Evolutionary conservation across 2,888 invertebrate genomes (phyloP).

Genomic region (Hyalella azteca): DNA sequence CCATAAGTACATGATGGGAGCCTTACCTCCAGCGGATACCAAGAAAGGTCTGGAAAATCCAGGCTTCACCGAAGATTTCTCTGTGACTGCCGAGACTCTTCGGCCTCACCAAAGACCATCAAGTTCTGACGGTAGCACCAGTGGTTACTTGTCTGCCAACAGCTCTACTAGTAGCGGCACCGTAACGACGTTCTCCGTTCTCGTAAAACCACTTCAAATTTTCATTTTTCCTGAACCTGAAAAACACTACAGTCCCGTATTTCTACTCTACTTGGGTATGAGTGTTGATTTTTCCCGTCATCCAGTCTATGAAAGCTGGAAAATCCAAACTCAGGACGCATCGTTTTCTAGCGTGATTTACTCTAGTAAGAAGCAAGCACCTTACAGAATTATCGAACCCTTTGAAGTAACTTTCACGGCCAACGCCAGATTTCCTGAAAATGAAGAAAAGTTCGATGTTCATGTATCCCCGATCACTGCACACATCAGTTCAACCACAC

Average conservation of each 20-base stretch:
- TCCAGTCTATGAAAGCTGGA: constrained; percentile 54
- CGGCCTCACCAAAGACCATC: constrained; percentile 64
- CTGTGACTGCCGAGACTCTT: constrained; percentile 60
- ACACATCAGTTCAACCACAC: constrained; percentile 75
- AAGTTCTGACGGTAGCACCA: constrained; percentile 69
- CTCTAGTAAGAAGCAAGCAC: constrained; percentile 41
- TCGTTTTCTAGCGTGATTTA: constrained; percentile 51
- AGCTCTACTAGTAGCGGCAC: constrained; percentile 58
- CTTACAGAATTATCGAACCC: constrained; percentile 53
- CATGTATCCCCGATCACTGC: constrained; percentile 74
- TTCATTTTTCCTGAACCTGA: constrained; percentile 54
- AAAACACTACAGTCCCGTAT: constrained; percentile 45
- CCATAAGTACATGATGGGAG: constrained; percentile 70
- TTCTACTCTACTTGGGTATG: constrained; percentile 51
- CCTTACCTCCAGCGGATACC: constrained; percentile 70
- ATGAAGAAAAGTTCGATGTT: constrained; percentile 72
- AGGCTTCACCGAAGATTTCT: constrained; percentile 72
- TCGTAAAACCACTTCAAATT: constrained; percentile 50
- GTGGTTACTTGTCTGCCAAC: constrained; percentile 69
- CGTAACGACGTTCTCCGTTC: constrained; percentile 52
- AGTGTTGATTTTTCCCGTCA: constrained; percentile 54
- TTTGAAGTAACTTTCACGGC: constrained; percentile 47
- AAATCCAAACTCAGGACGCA: constrained; percentile 45
- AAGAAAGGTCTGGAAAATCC: constrained; percentile 76
- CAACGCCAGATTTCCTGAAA: constrained; percentile 69